These are phyloP conservation scores for Melanotaenia nigrans DNA, from an alignment of 2,797 vertebrate species.

Conservation along the genomic window DNA sequence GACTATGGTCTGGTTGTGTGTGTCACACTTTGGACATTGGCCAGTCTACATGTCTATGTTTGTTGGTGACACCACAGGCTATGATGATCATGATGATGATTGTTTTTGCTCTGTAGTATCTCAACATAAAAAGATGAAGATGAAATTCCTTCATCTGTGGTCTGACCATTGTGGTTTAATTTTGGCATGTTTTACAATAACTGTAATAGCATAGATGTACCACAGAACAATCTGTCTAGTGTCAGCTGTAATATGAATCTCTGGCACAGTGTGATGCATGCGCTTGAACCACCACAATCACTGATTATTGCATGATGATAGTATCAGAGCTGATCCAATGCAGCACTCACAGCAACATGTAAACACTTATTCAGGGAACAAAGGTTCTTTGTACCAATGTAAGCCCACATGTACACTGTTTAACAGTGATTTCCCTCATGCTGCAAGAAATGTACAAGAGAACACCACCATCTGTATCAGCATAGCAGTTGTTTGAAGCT, in stretches of 20 bases:
- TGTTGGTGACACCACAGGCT: conserved; percentile 65
- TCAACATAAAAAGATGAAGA: conserved; percentile 9
- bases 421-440: conserved; percentile 59
- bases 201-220: conserved; percentile 17
- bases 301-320: conserved; percentile 69
- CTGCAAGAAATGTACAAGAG: conserved; percentile 60
- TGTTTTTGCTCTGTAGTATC: conserved; percentile 22
- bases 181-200: conserved; percentile 27
- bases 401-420: conserved; percentile 70
- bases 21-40: conserved; percentile 67
- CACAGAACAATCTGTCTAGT: conserved; percentile 32
- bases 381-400: conserved; percentile 74
- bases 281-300: conserved; percentile 46
- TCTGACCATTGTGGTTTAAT: conserved; percentile 17
- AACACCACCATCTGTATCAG: conserved; percentile 60
- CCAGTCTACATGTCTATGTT: conserved; percentile 69
- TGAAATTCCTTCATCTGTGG: conserved; percentile 27
- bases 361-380: conserved; percentile 75
- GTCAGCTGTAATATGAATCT: conserved; percentile 38
- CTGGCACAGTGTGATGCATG: conserved; percentile 17
- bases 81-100: conserved; percentile 19
- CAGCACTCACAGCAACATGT: conserved; percentile 70
- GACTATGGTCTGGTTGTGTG: conserved; percentile 73
- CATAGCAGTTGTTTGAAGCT: conserved; percentile 39
- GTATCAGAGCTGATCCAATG: conserved; percentile 63